A percentile compares a stretch with the other conserved stretches of the same genome.
These are phyloP conservation scores for Drosophila yooni DNA, from an alignment of 2,888 invertebrate genomes.

Conservation along the genomic window DNA sequence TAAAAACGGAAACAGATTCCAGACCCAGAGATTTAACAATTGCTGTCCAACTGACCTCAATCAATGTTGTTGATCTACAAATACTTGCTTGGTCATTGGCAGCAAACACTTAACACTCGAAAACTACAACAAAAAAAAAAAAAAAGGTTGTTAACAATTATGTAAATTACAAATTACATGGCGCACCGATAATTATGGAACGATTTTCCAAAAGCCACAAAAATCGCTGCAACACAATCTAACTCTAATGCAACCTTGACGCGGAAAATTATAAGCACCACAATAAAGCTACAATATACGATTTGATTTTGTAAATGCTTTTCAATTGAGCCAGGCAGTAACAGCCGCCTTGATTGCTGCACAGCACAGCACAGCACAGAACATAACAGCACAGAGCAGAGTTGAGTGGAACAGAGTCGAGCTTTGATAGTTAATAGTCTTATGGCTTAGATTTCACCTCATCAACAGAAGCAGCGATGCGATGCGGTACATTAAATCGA, in stretches of 20 bases:
- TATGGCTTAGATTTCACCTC: conserved; percentile 83
- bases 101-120: conserved; percentile 28
- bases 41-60: conserved; percentile 58
- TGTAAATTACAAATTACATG: conserved; percentile 79
- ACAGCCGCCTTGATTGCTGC: conserved; percentile 33
- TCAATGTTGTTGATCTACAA: conserved; percentile 71
- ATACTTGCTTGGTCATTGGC: conserved; percentile 35
- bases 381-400: conserved; percentile 21
- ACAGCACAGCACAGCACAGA: background rate
- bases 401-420: conserved; percentile 27
- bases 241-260: conserved; percentile 62
- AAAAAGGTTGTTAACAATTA: conserved; percentile 52
- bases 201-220: conserved; percentile 76
- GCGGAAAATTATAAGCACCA: conserved; percentile 63
- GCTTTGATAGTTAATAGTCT: conserved; percentile 42
- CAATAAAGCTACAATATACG: conserved; percentile 3
- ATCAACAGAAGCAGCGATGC: conserved; percentile 83
- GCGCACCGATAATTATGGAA: conserved; percentile 75
- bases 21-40: background rate
- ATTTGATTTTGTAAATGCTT: conserved; percentile 35
- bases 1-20: conserved; percentile 56
- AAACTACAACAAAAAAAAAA: conserved; percentile 11
- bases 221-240: conserved; percentile 67
- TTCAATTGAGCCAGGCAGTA: conserved; percentile 38
- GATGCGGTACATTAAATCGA: conserved; percentile 75